A percentile compares a stretch with the other conserved stretches of the same genome.
Evolutionary conservation across 1,140 invertebrate genomes (phyloP).

Genomic region (Thaumetopoea pityocampa): DNA sequence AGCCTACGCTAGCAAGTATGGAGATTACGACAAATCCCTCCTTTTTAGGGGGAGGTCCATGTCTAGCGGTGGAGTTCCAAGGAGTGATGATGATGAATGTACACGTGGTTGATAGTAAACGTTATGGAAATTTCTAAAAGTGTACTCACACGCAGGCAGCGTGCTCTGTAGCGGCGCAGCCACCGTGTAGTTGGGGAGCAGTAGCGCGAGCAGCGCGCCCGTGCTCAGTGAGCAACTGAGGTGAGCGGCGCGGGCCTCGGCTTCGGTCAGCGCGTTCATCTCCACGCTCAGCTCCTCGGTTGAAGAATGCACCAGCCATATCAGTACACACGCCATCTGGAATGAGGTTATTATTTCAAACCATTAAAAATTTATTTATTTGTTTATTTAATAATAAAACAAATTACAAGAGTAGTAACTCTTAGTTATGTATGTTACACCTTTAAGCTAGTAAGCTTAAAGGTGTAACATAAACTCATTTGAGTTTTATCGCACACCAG

Average conservation of each 20-base stretch:
- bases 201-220: slow-evolving; percentile 81
- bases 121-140: not conserved
- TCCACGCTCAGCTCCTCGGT: slow-evolving; percentile 66
- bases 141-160: slow-evolving; percentile 80
- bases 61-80: not conserved
- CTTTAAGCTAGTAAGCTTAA: no score
- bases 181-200: slow-evolving; percentile 78
- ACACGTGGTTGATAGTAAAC: no score
- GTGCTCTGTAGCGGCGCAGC: slow-evolving; percentile 73
- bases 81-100: no score
- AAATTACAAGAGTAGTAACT: no score
- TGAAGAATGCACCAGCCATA: slow-evolving; percentile 83
- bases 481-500: no score
- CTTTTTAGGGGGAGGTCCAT: no score
- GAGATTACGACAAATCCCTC: no score
- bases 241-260: slow-evolving; percentile 76
- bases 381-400: not conserved
- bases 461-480: no score
- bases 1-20: no score
- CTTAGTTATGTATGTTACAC: no score
- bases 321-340: slow-evolving; percentile 85
- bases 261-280: slow-evolving; percentile 68
- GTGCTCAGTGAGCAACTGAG: slow-evolving; percentile 81
- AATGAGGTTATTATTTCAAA: not conserved
- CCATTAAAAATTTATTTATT: not conserved